Conservation (phyloP, 64 coral and sea anemone species). For the Hydrozoanthus tunicans region DNA sequence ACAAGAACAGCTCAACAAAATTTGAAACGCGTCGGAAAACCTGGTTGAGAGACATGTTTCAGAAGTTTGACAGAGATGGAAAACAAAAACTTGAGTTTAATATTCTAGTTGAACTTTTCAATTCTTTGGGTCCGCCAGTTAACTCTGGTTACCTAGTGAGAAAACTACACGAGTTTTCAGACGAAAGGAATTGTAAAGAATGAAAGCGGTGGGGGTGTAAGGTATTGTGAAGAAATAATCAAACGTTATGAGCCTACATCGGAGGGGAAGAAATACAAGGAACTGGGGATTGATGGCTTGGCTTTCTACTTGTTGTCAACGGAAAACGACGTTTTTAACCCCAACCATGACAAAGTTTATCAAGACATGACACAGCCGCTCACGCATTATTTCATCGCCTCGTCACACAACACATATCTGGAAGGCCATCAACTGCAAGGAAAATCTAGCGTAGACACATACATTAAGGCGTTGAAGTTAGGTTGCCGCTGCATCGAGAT, state of each 20-base stretch:
- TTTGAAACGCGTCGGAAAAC: conserved; percentile 18
- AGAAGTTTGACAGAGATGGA: not conserved
- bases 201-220: not conserved
- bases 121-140: not conserved
- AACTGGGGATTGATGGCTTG: conserved; percentile 62
- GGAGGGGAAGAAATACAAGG: conserved; percentile 29
- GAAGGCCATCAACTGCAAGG: conserved; percentile 55
- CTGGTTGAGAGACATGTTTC: conserved; percentile 60
- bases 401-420: conserved; percentile 81
- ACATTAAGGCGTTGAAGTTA: conserved; percentile 32
- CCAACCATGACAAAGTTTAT: conserved; percentile 64
- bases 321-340: conserved; percentile 61
- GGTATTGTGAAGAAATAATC: conserved; percentile 55
- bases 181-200: conserved; percentile 30
- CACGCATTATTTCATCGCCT: conserved; percentile 75
- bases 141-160: conserved; percentile 1
- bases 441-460: conserved; percentile 57
- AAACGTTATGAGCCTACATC: conserved; percentile 24
- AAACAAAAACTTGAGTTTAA: conserved; percentile 16
- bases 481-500: conserved; percentile 84
- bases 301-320: conserved; percentile 51
- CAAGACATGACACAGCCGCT: conserved; percentile 83
- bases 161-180: conserved; percentile 54
- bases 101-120: conserved; percentile 28
- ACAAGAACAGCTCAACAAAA: not conserved